Percentiles rank a stretch among this genome's conserved stretches.
These are phyloP conservation scores for Anas capensis DNA, from an alignment of 2,797 vertebrate species.

Conservation along the genomic window DNA sequence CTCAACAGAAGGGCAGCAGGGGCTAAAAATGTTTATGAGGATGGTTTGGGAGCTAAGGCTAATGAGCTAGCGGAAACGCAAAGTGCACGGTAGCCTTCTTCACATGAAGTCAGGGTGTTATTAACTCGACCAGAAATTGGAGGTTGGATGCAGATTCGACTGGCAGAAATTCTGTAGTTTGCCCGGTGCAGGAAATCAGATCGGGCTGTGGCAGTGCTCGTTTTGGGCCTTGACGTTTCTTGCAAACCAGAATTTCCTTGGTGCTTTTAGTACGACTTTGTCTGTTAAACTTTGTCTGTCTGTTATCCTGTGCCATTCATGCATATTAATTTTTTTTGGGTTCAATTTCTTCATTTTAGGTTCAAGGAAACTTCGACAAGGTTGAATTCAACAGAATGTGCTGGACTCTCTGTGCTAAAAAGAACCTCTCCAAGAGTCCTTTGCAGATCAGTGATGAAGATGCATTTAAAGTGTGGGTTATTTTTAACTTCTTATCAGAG, in stretches of 20 bases:
- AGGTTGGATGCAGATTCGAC: neutral
- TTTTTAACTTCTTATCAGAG: conserved; percentile 98
- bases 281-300: neutral
- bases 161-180: neutral
- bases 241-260: neutral
- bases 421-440: conserved; percentile 88
- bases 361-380: conserved; percentile 91
- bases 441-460: conserved; percentile 90
- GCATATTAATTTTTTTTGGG: neutral
- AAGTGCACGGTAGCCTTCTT: neutral
- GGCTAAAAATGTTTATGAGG: neutral
- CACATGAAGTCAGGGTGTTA: neutral
- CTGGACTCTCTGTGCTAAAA: conserved; percentile 93
- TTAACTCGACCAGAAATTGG: conserved; percentile 5
- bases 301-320: neutral
- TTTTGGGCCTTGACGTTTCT: neutral
- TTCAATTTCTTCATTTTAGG: conserved; percentile 79
- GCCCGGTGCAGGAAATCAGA: neutral
- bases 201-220: neutral
- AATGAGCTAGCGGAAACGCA: neutral
- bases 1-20: neutral
- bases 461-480: conserved; percentile 96
- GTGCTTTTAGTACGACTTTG: neutral
- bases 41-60: neutral
- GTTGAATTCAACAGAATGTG: conserved; percentile 97